Evolutionary conservation across 2,888 invertebrate species (phyloP), one percentile per base, ranked within the genome.

Genomic region (Ferrisia virgata): DNA sequence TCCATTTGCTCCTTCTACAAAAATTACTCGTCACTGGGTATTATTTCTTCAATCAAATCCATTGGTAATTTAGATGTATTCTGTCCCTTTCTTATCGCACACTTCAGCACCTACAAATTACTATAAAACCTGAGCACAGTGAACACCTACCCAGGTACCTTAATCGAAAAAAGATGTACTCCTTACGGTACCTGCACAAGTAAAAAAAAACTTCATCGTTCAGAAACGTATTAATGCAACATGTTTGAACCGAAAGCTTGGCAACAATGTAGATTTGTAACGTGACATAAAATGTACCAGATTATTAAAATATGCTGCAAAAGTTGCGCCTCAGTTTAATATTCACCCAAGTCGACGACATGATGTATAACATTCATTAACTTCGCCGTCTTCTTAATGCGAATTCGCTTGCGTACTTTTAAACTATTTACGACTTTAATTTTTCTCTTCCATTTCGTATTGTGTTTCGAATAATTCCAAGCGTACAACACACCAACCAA

Each of bases 361-460:
- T 76, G 72, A 76, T 76, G 72, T 76, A 76, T 76, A 36, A 76
- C 72, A 76, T 76, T 76, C 72, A 76, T 76, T 76, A 76, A 76
- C 36, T 76, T 76, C n/a, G 18, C 72, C 72, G 72, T 76, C 72
- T 76, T 76, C 72, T 76, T 36, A 76, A 76, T 76, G 72, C 36
- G 72, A 76, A 76, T 36, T 76, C 72, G 72, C 72, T 76, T 76
- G 36, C 72, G 72, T 76, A 76, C 72, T 76, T 76, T 76, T 36
- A 76, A 76, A 76, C 28, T 76, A 76, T 76, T 76, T 76, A 76
- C 72, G 72, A 76, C 72, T 76, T 76, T 76, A 76, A 76, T 76
- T 76, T 76, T 76, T 76, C 72, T 76, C 72, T 36, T 36, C 72
- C 72, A 36, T 76, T 76, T 76, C 72, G 72, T 22, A 76, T 76